Evolutionary conservation across 2,888 invertebrate species (phyloP).

Genomic region (Panopea generosa): DNA sequence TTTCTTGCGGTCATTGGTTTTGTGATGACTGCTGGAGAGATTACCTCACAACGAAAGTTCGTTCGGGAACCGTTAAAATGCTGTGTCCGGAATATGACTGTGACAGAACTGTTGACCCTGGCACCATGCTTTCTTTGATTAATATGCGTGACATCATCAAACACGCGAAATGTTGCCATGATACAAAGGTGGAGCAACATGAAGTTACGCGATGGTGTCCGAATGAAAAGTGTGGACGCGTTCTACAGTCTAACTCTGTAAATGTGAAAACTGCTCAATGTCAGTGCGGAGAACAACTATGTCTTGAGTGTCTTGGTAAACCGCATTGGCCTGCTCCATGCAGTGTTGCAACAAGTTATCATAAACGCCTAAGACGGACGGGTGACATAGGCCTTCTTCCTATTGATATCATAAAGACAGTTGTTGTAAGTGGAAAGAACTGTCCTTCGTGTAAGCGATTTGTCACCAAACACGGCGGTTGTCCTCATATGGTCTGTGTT

Average conservation of each 20-base stretch:
- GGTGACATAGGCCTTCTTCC: slow-evolving; percentile 46
- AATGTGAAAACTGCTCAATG: slow-evolving; percentile 54
- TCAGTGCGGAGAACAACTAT: slow-evolving; percentile 64
- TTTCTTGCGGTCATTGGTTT: slow-evolving; percentile 71
- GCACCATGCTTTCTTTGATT: slow-evolving; percentile 46
- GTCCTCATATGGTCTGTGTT: slow-evolving; percentile 64
- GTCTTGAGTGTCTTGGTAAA: slow-evolving; percentile 67
- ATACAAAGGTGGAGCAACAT: slow-evolving; percentile 52
- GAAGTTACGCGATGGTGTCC: slow-evolving; percentile 67
- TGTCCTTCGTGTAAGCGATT: slow-evolving; percentile 70
- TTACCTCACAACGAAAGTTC: slow-evolving; percentile 53
- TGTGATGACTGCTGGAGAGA: slow-evolving; percentile 70
- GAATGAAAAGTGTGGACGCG: slow-evolving; percentile 63
- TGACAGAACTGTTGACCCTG: slow-evolving; percentile 50
- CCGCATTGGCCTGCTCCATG: slow-evolving; percentile 74
- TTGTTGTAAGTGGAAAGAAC: slow-evolving; percentile 61
- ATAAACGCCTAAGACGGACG: slow-evolving; percentile 42
- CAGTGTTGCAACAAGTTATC: slow-evolving; percentile 48
- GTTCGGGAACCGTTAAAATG: slow-evolving; percentile 37
- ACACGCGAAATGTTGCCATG: slow-evolving; percentile 48
- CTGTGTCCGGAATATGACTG: slow-evolving; percentile 69
- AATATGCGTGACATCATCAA: slow-evolving; percentile 40
- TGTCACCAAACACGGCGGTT: slow-evolving; percentile 70
- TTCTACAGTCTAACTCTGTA: slow-evolving; percentile 36
- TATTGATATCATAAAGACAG: slow-evolving; percentile 8